Base-by-base conservation (phyloP, 2,888 invertebrate species). In the Hydrotaea cyrtoneurina region DNA sequence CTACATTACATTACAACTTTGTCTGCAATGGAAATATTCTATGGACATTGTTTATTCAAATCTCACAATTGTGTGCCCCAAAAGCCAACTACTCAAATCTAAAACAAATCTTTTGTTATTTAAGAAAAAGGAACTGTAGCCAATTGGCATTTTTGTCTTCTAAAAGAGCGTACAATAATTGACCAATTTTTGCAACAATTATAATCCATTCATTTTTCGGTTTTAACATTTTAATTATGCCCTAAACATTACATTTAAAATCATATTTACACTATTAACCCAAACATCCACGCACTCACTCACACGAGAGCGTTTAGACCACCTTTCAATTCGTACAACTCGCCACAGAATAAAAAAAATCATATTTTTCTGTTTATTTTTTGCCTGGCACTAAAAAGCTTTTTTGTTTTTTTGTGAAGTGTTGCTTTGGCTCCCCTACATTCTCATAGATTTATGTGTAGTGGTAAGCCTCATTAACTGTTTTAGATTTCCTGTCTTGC, bases 401-500 rank as follows among this genome's bases (percentile, higher is more conserved):
- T 31, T 31, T 31, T 31, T 31, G 31, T 4, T 7, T 2, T 2
- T 7, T 31, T 31, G 31, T n/a, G n/a, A n/a, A 31, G 31, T 31
- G 31, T 31, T 31, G 31, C 31, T 4, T 31, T 4, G 31, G 3
- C 2, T 59, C 39, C 39, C 39, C 39, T 8, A 4, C 39, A 8
- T 8, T 2, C 13, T 10, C 13, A 10, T 39, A 19, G 1, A 43
- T 66, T 39, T 69, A 64, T 46, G 59, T 64, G 36, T 43, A 26
- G 55, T 74, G 26, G 80, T 64, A 85, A 77, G 85, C 85, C 85
- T 80, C 85, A 85, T 85, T 85, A 85, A 85, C 79, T 82, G 79
- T 80, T 82, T 71, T 85, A 85, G 82, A 80, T 85, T 85, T 85
- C 85, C 85, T 85, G 85, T 82, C 23, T 85, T 85, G 77, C 82